Percentiles rank a stretch among this genome's conserved stretches.
Conservation (phyloP, 1,140 invertebrate genomes). For the Radopholus similis region DNA sequence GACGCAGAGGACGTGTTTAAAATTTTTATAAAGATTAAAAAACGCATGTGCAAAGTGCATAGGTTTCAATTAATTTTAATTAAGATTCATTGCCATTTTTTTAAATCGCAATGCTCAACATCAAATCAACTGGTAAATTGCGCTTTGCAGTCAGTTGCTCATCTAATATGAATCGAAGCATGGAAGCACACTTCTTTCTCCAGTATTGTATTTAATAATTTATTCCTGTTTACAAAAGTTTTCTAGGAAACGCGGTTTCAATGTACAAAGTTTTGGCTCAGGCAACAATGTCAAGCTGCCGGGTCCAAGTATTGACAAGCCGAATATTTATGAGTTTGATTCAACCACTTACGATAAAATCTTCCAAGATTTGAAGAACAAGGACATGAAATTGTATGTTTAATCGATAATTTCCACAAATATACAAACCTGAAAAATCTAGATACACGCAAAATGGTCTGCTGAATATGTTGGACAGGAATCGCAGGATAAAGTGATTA, state of each 20-base stretch:
- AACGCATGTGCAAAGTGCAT: too few relatives aligned
- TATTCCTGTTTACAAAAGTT: background rate
- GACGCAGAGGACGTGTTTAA: too few relatives aligned
- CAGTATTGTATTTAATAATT: constrained; percentile 64
- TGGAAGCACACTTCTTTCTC: constrained; percentile 96
- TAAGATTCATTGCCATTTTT: too few relatives aligned
- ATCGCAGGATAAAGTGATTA: constrained; percentile 79
- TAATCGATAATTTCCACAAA: background rate
- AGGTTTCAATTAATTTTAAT: too few relatives aligned
- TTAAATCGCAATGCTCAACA: constrained; percentile 25
- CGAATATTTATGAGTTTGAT: constrained; percentile 97
- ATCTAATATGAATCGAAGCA: constrained; percentile 97
- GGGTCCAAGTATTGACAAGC: constrained; percentile 84
- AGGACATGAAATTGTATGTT: constrained; percentile 64
- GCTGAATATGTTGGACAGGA: constrained; percentile 95
- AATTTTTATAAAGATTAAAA: too few relatives aligned
- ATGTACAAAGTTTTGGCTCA: constrained; percentile 91
- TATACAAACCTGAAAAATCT: constrained; percentile 8
- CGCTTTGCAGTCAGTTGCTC: constrained; percentile 86
- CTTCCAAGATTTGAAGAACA: constrained; percentile 81
- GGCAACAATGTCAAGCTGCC: constrained; percentile 90
- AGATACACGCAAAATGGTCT: constrained; percentile 98
- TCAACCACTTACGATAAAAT: constrained; percentile 87
- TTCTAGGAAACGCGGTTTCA: constrained; percentile 87
- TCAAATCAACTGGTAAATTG: constrained; percentile 32